phyloP scores from a whole-genome alignment of 2,888 invertebrate species.

The Plebejus argus region DNA sequence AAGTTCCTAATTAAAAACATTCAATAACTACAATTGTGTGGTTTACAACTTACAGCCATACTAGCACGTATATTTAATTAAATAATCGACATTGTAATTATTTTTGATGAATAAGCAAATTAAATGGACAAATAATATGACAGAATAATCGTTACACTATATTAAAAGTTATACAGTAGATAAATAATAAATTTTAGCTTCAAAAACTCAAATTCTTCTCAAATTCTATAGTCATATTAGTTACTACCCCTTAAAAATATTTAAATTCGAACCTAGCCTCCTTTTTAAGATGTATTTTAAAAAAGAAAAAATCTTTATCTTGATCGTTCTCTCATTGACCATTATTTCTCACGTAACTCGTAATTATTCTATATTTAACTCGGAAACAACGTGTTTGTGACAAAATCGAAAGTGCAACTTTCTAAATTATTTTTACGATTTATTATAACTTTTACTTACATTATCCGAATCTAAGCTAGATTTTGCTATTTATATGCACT shows the following conservation, averaged over 20 bases:
- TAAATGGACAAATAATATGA: not conserved
- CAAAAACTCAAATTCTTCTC: not conserved
- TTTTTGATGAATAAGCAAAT: not conserved
- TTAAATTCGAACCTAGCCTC: not conserved
- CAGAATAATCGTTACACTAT: not conserved
- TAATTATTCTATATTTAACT: conserved; percentile 17
- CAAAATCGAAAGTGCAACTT: conserved; percentile 39
- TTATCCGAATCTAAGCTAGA: not conserved
- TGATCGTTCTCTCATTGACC: not conserved
- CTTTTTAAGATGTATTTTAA: too few species aligned
- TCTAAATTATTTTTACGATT: conserved; percentile 18
- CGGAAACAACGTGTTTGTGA: conserved; percentile 39
- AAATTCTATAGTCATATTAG: not conserved
- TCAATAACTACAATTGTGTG: too few species aligned
- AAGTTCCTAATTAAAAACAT: too few species aligned
- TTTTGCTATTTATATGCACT: not conserved
- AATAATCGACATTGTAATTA: not conserved
- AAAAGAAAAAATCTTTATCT: not conserved
- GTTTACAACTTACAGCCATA: too few species aligned
- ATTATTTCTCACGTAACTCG: not conserved
- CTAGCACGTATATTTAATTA: not conserved
- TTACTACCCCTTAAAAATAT: too few species aligned
- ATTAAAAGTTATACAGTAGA: not conserved
- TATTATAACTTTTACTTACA: conserved; percentile 3
- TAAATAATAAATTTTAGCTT: not conserved